Evolutionary conservation across 2,113 vertebrate species (phyloP).

Genomic region (Cairina moschata): DNA sequence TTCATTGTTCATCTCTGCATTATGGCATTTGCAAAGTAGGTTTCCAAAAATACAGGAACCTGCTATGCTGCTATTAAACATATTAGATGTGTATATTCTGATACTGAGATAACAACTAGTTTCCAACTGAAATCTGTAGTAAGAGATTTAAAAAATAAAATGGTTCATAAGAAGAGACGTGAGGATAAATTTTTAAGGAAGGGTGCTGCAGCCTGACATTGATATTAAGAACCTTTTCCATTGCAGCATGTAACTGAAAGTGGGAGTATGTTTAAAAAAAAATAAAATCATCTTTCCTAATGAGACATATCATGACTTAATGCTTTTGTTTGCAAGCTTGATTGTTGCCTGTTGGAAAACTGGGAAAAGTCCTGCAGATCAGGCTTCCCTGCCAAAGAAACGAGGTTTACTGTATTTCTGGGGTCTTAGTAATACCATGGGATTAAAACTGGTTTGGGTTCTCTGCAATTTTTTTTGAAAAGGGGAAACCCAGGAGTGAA

Average conservation of each 20-base stretch:
- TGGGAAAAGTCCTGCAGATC: neutral
- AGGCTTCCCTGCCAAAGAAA: neutral
- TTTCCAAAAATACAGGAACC: neutral
- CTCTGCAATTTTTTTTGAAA: neutral
- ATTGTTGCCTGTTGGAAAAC: neutral
- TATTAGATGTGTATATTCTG: neutral
- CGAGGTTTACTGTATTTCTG: neutral
- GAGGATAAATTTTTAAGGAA: neutral
- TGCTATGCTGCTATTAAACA: neutral
- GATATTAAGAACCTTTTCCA: neutral
- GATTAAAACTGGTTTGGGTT: neutral
- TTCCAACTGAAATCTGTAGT: neutral
- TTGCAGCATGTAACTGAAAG: neutral
- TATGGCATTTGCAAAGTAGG: neutral
- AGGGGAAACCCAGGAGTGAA: neutral
- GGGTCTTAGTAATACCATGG: neutral
- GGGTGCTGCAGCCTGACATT: neutral
- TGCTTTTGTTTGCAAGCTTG: neutral
- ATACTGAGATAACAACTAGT: neutral
- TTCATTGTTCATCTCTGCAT: neutral
- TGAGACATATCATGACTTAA: neutral
- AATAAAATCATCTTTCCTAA: neutral
- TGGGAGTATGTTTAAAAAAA: neutral
- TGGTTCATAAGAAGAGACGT: neutral
- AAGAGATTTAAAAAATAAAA: neutral